Evolutionary conservation across 2,888 invertebrate species (phyloP).

Genomic region (Sarcophaga carnaria): DNA sequence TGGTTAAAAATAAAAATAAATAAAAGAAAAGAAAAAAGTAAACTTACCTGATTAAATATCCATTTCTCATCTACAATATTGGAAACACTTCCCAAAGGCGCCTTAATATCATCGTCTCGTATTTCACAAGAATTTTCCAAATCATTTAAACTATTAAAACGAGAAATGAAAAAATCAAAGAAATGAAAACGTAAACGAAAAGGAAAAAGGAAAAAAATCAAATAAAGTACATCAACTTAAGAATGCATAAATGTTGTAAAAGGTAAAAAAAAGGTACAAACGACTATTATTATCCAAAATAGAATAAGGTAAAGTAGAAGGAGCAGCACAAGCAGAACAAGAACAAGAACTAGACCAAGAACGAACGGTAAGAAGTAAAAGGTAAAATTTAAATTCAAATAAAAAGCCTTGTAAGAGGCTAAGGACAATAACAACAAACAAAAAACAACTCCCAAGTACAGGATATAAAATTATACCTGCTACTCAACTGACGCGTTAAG

Average conservation of each 20-base stretch:
- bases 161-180: constrained; percentile 62
- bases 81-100: constrained; percentile 64
- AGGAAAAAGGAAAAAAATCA: constrained; percentile 34
- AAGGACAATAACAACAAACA: constrained; percentile 1
- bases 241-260: constrained; percentile 51
- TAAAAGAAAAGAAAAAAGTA: too few relatives aligned
- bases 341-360: neutral
- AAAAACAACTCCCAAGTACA: neutral
- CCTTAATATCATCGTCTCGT: constrained; percentile 60
- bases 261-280: constrained; percentile 37
- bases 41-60: constrained; percentile 80
- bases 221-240: constrained; percentile 52
- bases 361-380: neutral
- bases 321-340: too few relatives aligned
- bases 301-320: neutral
- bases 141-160: constrained; percentile 72
- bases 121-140: constrained; percentile 70
- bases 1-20: neutral
- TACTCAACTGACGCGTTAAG: constrained; percentile 11
- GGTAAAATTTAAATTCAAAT: constrained; percentile 16
- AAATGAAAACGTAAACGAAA: neutral
- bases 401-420: constrained; percentile 28
- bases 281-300: constrained; percentile 8
- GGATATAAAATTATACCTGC: constrained; percentile 7
- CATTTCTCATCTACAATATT: constrained; percentile 80